Base-by-base conservation (phyloP, 2,113 vertebrate genomes). In the Thalassoma bifasciatum region DNA sequence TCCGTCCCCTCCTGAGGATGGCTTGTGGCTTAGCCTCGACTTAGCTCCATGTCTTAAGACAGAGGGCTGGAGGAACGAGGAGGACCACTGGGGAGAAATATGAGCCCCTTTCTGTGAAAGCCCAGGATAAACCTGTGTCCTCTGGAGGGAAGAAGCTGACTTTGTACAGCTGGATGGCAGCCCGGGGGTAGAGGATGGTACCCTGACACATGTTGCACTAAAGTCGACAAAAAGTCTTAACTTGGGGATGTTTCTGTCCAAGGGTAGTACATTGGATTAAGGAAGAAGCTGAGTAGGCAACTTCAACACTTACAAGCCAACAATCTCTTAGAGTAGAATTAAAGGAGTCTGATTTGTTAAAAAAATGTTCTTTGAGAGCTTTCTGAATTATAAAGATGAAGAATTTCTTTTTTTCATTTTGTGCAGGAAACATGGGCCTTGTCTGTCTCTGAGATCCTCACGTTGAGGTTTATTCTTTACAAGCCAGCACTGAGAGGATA, bases 41-140 rank as follows among this genome's bases (percentile, higher is more conserved):
- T 94, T 92, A 94, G 90, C 89, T 78, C 79, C 52, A 34, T 75
- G 88, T 90, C 91, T 91, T 88, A 89, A 88, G 86, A 86, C 59
- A 12, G 59, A 51, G 87, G 64, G 81, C 64, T 40, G 81, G 58
- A 68, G 57, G 81, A 68, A 72, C 57, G 64, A 71, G 73, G 69
- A 58, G 76, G 81, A 85, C 89, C 76, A 79, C 70, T 75, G 66
- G 88, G 89, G 86, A 79, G 76, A 59, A 78, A 79, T 81, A 56
- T 19, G 75, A 88, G 79, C 71, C 70, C 70, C 73, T 77, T 26
- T 53, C 49, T 49, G 23, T 42, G 76, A 90, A 90, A 92, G 77
- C 88, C 81, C 52, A 4, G 70, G 80, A 89, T 92, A 93, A 93
- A 93, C 86, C 92, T 85, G 79, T 60, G 73, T 91, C 85, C 90